Evolutionary conservation across 2,113 vertebrate genomes (phyloP).

Genomic region (Oceanodroma tethys): DNA sequence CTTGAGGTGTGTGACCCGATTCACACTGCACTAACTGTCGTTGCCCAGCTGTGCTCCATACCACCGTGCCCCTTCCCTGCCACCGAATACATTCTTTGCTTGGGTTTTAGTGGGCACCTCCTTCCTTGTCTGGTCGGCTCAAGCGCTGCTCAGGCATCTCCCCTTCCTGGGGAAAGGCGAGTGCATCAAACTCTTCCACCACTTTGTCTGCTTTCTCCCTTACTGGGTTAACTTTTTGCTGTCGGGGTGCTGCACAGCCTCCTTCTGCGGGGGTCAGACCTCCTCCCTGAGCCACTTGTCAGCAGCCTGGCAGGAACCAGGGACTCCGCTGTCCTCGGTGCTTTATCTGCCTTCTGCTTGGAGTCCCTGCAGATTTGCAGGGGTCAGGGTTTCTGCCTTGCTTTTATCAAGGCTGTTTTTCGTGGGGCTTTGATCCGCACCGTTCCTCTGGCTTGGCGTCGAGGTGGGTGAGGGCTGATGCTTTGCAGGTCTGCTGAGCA

Average conservation of each 20-base stretch:
- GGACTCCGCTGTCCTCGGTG: not conserved
- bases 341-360: not conserved
- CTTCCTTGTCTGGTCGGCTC: not conserved
- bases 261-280: not conserved
- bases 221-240: not conserved
- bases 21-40: not conserved
- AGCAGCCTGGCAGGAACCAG: not conserved
- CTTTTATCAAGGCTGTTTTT: not conserved
- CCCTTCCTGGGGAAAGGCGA: no score
- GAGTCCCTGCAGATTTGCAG: not conserved
- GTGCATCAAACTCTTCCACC: not conserved
- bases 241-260: no score
- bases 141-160: not conserved
- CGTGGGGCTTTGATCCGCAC: fast-evolving
- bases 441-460: fast-evolving
- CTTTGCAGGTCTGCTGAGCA: not conserved
- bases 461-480: not conserved
- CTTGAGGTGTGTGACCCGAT: not conserved
- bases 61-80: not conserved
- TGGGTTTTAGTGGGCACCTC: not conserved
- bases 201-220: not conserved
- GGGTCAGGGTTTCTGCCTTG: not conserved
- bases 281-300: not conserved
- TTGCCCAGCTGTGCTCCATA: not conserved
- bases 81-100: fast-evolving